Conservation (phyloP, 1,140 invertebrate genomes). For the Dendrolimus kikuchii region DNA sequence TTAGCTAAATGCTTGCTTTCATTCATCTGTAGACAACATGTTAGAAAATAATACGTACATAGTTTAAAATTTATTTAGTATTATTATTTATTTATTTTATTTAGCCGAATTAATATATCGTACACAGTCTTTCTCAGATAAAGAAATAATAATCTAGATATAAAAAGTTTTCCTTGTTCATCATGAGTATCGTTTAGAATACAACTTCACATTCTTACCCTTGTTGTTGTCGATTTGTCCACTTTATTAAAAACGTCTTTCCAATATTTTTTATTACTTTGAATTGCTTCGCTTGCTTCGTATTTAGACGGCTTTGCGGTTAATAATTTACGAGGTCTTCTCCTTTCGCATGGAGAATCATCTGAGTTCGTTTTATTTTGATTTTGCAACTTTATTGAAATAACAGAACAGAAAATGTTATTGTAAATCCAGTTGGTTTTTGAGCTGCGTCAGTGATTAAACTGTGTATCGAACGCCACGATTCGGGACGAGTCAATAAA, state of each 20-base stretch:
- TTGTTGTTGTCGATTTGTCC: conserved; percentile 16
- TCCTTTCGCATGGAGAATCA: conserved; percentile 6
- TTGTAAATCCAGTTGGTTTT: no score
- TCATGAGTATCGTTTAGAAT: neutral
- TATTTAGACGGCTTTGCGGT: conserved; percentile 43
- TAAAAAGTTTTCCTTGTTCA: neutral
- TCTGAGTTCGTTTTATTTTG: conserved; percentile 1
- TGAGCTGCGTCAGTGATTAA: no score
- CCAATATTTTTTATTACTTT: conserved; percentile 52
- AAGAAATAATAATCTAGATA: conserved; percentile 6
- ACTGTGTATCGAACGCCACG: no score
- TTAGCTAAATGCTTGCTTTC: conserved; percentile 6
- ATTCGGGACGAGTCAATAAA: no score
- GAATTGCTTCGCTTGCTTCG: conserved; percentile 34
- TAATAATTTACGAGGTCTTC: conserved; percentile 36
- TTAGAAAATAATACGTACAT: neutral
- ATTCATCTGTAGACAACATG: neutral
- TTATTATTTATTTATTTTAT: neutral
- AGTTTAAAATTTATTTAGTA: neutral
- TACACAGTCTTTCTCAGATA: neutral
- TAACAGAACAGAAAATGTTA: neutral
- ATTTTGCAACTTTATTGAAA: neutral
- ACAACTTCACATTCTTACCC: conserved; percentile 20
- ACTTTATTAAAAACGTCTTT: conserved; percentile 32
- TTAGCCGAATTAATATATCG: neutral